A percentile compares a stretch with the other conserved stretches of the same genome.
Conservation (phyloP, 2,888 invertebrate species). For the Osedax fenrisi region DNA sequence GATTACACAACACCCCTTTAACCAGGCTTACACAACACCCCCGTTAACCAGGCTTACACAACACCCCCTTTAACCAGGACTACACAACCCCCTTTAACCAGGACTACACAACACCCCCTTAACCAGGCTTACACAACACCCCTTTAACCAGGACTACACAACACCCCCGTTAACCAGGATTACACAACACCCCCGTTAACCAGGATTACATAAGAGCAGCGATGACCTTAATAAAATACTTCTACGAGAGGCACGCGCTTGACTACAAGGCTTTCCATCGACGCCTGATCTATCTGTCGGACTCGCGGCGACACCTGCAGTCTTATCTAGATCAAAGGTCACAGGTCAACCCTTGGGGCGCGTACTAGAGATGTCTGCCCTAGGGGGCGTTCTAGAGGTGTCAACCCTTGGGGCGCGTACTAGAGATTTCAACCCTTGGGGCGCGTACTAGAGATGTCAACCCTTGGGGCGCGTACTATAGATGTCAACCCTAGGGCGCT, state of each 20-base stretch:
- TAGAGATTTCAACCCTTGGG: too few relatives aligned
- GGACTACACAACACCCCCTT: background rate
- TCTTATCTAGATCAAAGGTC: slow-evolving; percentile 44
- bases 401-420: background rate
- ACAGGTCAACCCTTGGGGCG: slow-evolving; percentile 37
- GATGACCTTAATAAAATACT: slow-evolving; percentile 49
- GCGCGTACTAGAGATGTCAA: too few relatives aligned
- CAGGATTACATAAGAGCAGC: slow-evolving; percentile 51
- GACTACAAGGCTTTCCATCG: slow-evolving; percentile 44
- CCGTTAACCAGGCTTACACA: too few relatives aligned
- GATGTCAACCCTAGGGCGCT: background rate
- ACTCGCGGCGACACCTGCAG: slow-evolving; percentile 47
- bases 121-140: too few relatives aligned
- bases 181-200: background rate
- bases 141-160: too few relatives aligned
- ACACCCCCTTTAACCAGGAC: background rate
- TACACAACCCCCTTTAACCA: background rate
- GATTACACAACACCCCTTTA: too few relatives aligned
- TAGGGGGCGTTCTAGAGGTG: background rate
- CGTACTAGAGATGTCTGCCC: background rate
- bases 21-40: too few relatives aligned
- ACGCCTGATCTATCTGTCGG: slow-evolving; percentile 42
- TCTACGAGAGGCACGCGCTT: slow-evolving; percentile 46
- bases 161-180: background rate
- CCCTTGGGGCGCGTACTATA: background rate